Conservation (phyloP, 2,888 invertebrate genomes). For the Acronicta psi region DNA sequence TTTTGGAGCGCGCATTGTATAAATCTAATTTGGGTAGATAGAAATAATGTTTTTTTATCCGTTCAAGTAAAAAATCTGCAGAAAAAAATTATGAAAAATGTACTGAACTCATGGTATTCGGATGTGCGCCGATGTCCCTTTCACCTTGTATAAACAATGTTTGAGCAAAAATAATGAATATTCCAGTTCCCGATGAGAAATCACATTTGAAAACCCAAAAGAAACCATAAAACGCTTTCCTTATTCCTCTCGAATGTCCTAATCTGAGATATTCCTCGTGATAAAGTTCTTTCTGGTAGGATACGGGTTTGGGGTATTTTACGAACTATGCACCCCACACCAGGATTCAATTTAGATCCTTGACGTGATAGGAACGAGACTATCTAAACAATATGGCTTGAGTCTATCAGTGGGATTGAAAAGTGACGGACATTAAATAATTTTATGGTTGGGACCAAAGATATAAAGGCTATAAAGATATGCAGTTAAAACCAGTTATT, state of each 20-base stretch:
- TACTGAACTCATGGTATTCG: too few relatives aligned
- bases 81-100: too few relatives aligned
- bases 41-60: too few relatives aligned
- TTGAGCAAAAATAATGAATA: background rate
- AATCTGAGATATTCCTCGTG: slow-evolving; percentile 58
- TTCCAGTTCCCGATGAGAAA: slow-evolving; percentile 20
- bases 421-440: slow-evolving; percentile 44
- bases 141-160: too few relatives aligned
- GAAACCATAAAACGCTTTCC: slow-evolving; percentile 47
- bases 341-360: slow-evolving; percentile 87
- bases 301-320: slow-evolving; percentile 69
- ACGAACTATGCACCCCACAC: slow-evolving; percentile 77
- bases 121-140: too few relatives aligned
- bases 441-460: slow-evolving; percentile 41
- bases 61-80: too few relatives aligned
- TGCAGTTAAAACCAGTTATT: background rate
- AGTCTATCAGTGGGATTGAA: slow-evolving; percentile 43
- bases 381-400: slow-evolving; percentile 58
- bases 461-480: slow-evolving; percentile 18
- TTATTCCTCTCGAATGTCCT: slow-evolving; percentile 52
- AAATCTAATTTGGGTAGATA: too few relatives aligned
- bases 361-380: slow-evolving; percentile 74
- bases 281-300: slow-evolving; percentile 58
- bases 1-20: too few relatives aligned
- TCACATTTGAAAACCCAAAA: slow-evolving; percentile 35